These are phyloP conservation scores for Castor canadensis DNA, from an alignment of 2,113 vertebrate species.

Conservation along the genomic window DNA sequence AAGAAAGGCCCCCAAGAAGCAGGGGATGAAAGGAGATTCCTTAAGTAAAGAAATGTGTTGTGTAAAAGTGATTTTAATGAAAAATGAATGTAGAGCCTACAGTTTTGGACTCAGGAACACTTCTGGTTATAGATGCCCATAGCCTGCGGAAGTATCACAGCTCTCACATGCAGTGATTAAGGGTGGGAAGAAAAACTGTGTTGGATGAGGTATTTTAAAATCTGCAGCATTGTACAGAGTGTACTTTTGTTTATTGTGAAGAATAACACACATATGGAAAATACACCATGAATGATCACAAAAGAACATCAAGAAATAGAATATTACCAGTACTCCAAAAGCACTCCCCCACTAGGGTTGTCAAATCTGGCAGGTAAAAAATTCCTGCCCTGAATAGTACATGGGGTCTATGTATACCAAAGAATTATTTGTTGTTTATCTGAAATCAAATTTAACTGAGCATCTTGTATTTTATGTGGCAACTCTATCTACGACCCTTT, in stretches of 20 bases:
- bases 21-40: background rate
- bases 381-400: background rate
- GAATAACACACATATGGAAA: background rate
- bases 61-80: constrained; percentile 48
- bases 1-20: constrained; percentile 1
- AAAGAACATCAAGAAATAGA: background rate
- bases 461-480: constrained; percentile 16
- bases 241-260: constrained; percentile 16
- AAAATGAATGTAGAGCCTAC: constrained; percentile 16
- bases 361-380: constrained; percentile 45
- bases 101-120: background rate
- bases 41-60: constrained; percentile 46
- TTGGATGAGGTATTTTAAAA: constrained; percentile 55
- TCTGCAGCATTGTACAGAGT: background rate
- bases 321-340: background rate
- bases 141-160: background rate
- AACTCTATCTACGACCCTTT: background rate
- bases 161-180: constrained; percentile 28
- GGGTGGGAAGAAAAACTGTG: constrained; percentile 4
- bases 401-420: background rate
- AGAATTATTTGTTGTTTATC: constrained; percentile 20
- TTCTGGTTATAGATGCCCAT: background rate
- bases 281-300: background rate
- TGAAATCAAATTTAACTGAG: constrained; percentile 50
- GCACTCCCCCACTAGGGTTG: background rate